These are phyloP conservation scores for Takifugu ocellatus DNA, from an alignment of 2,797 vertebrate species.

Conservation along the genomic window DNA sequence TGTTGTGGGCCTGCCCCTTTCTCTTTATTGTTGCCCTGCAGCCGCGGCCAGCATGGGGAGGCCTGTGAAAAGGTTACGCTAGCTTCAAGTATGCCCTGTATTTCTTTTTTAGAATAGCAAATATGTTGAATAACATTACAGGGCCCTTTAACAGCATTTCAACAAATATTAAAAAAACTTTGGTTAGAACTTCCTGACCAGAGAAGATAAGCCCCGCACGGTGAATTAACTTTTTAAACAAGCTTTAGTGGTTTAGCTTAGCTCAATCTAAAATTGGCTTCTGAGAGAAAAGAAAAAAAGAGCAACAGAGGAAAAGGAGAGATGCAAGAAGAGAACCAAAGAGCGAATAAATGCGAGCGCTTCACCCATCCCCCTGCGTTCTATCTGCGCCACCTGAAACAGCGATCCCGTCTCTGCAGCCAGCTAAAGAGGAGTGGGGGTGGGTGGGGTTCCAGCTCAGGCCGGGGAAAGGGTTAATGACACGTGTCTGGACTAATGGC, in stretches of 20 bases:
- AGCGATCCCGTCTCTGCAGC: slow-evolving; percentile 27
- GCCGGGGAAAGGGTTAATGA: slow-evolving; percentile 83
- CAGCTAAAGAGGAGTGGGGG: slow-evolving; percentile 15
- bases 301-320: slow-evolving; percentile 9
- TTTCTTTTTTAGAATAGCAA: slow-evolving; percentile 2
- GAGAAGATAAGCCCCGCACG: too few species aligned
- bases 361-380: slow-evolving; percentile 17
- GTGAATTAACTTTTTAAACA: too few species aligned
- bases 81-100: slow-evolving; percentile 22
- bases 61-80: slow-evolving; percentile 51
- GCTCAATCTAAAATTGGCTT: too few species aligned
- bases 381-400: slow-evolving; percentile 41
- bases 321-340: neutral
- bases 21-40: slow-evolving; percentile 61
- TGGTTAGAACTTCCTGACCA: neutral
- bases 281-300: slow-evolving; percentile 9
- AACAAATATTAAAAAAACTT: neutral
- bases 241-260: too few species aligned
- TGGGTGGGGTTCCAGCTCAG: slow-evolving; percentile 47
- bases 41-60: slow-evolving; percentile 42
- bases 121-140: too few species aligned
- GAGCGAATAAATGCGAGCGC: slow-evolving; percentile 18
- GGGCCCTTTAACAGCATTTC: too few species aligned
- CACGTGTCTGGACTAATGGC: slow-evolving; percentile 80
- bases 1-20: slow-evolving; percentile 66